Evolutionary conservation across 1,140 invertebrate species (phyloP).

Genomic region (Anoplolepis gracilipes): DNA sequence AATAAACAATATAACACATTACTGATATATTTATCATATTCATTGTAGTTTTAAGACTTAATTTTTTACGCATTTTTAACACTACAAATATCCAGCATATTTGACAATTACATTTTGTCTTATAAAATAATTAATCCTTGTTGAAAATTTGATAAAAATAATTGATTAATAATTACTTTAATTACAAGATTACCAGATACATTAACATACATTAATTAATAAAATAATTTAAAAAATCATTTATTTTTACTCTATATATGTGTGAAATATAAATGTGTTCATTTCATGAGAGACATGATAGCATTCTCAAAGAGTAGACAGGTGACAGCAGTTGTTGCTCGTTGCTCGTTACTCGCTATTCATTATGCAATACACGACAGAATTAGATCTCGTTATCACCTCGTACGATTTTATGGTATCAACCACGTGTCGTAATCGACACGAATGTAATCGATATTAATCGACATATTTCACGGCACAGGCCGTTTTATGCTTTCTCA

Average conservation of each 20-base stretch:
- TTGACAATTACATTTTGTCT: not conserved
- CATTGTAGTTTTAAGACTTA: not conserved
- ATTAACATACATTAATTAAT: not conserved
- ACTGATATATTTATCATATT: not conserved
- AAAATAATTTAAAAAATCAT: slow-evolving; percentile 16
- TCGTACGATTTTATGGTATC: slow-evolving; percentile 42
- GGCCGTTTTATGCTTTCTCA: not conserved
- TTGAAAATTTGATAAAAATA: not conserved
- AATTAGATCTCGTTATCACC: slow-evolving; percentile 58
- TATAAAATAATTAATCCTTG: not conserved
- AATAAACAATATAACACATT: not conserved
- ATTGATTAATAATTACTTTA: not conserved
- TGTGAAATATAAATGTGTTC: not conserved
- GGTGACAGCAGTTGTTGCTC: slow-evolving; percentile 40
- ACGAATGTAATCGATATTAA: slow-evolving; percentile 37
- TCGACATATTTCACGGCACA: slow-evolving; percentile 1
- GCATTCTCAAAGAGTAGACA: not conserved
- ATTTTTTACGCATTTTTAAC: not conserved
- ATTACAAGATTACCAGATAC: no score
- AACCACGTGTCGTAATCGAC: slow-evolving; percentile 37
- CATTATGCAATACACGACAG: slow-evolving; percentile 53
- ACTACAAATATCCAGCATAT: not conserved
- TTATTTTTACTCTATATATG: not conserved
- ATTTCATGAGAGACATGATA: not conserved
- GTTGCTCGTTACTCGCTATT: slow-evolving; percentile 49